Percentiles rank a stretch among this genome's conserved stretches.
Evolutionary conservation across 2,888 invertebrate genomes (phyloP).

Genomic region (Metopia argyrocephala): DNA sequence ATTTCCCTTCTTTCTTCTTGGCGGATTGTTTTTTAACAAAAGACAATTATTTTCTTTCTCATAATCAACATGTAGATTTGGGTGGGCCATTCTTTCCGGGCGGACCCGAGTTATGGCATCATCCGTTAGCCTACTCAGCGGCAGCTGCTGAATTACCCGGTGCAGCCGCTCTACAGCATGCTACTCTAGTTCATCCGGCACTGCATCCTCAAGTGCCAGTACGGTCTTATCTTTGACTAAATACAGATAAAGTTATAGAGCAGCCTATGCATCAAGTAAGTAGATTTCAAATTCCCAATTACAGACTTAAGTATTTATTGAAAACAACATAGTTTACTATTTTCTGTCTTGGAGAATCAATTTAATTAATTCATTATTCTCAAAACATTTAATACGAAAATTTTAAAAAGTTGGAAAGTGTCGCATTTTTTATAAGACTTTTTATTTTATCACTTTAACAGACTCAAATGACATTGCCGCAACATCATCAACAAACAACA

Average conservation of each 20-base stretch:
- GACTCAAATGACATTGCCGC: constrained; percentile 81
- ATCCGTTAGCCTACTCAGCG: constrained; percentile 89
- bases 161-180: constrained; percentile 89
- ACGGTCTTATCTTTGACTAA: constrained; percentile 98
- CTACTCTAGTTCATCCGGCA: constrained; percentile 96
- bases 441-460: constrained; percentile 67
- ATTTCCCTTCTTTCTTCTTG: constrained; percentile 59
- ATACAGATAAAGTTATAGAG: constrained; percentile 81
- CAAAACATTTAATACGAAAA: too few species aligned
- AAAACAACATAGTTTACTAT: too few species aligned
- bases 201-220: constrained; percentile 98
- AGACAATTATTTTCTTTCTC: constrained; percentile 68
- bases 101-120: constrained; percentile 96
- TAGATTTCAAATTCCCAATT: constrained; percentile 39
- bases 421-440: background rate
- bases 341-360: too few species aligned
- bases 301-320: too few species aligned
- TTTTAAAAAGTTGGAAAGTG: too few species aligned
- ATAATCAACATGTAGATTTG: constrained; percentile 84
- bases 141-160: constrained; percentile 91
- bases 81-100: constrained; percentile 97
- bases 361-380: background rate
- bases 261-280: constrained; percentile 79
- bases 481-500: constrained; percentile 78
- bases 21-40: constrained; percentile 67